Conservation (phyloP, 2,113 vertebrate species). For the Dasypus novemcinctus region DNA sequence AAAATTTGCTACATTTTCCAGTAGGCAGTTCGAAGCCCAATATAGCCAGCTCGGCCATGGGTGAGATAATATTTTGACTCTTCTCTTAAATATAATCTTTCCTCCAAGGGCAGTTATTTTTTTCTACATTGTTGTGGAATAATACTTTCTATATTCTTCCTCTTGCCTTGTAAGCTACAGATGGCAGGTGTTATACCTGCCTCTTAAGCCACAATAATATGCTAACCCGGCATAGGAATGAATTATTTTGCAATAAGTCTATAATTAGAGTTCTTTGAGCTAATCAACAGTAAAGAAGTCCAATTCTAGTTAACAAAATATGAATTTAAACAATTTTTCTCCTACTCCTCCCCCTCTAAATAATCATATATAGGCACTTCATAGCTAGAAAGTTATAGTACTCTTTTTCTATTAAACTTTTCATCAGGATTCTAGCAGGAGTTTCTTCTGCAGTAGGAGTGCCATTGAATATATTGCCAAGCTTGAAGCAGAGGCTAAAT, state of each 20-base stretch:
- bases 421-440: not conserved
- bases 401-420: not conserved
- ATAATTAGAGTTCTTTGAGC: slow-evolving; percentile 41
- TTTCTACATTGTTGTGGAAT: not conserved
- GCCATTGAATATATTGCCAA: slow-evolving; percentile 29
- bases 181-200: slow-evolving; percentile 12
- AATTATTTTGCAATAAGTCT: no score
- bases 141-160: not conserved
- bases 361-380: slow-evolving; percentile 75
- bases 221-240: no score
- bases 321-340: not conserved
- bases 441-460: slow-evolving; percentile 19
- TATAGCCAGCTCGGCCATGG: not conserved
- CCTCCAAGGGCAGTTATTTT: not conserved
- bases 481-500: slow-evolving; percentile 50
- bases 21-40: not conserved
- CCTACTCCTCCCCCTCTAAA: not conserved
- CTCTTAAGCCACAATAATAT: no score
- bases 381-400: slow-evolving; percentile 50
- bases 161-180: not conserved
- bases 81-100: not conserved
- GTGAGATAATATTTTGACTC: not conserved
- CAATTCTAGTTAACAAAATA: slow-evolving; percentile 17
- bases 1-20: not conserved
- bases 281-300: slow-evolving; percentile 4